Conservation (phyloP, 2,888 invertebrate species). For the Heliconius aoede region DNA sequence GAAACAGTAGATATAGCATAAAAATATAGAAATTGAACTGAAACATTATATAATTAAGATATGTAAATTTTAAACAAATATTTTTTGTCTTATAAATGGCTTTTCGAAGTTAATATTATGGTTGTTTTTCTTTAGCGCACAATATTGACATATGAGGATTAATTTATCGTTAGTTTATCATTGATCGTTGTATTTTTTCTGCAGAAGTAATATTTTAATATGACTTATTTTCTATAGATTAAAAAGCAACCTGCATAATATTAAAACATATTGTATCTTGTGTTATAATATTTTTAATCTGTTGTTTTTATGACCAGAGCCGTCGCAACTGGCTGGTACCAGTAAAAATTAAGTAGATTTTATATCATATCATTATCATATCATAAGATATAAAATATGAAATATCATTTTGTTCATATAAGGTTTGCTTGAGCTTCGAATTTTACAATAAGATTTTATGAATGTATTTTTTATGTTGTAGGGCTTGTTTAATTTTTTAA, state of each 20-base stretch:
- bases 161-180: background rate
- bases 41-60: background rate
- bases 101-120: background rate
- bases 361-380: slow-evolving; percentile 83
- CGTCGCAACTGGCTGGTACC: slow-evolving; percentile 72
- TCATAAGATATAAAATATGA: slow-evolving; percentile 68
- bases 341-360: slow-evolving; percentile 68
- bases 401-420: slow-evolving; percentile 59
- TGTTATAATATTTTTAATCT: slow-evolving; percentile 12
- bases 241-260: background rate
- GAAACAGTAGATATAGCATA: background rate
- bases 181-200: no score
- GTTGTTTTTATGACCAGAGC: slow-evolving; percentile 53
- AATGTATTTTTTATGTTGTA: slow-evolving; percentile 17
- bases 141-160: background rate
- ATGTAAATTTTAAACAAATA: background rate
- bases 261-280: background rate
- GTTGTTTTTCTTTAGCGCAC: background rate
- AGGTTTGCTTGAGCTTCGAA: slow-evolving; percentile 55
- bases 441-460: slow-evolving; percentile 31
- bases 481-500: background rate
- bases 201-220: background rate
- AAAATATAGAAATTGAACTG: slow-evolving; percentile 9
- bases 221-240: background rate
- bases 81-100: background rate